Evolutionary conservation across 53 echinoderm and acorn worm species (phyloP).

Genomic region (Patiria pectinifera): DNA sequence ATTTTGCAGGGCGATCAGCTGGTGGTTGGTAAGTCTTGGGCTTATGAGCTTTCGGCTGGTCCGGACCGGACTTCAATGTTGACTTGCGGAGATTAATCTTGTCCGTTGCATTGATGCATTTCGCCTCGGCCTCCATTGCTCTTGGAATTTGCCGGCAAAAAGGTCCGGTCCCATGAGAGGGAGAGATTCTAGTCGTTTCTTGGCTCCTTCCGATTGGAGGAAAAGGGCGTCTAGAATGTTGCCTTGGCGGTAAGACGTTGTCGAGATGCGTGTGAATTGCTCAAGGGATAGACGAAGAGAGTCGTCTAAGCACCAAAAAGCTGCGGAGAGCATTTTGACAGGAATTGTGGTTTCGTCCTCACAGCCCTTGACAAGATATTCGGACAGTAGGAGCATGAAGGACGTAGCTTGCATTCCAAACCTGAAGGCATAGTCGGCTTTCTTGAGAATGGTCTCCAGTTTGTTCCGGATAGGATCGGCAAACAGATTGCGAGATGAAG

Average conservation of each 20-base stretch:
- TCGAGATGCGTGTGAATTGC: background rate
- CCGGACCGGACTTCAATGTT: background rate
- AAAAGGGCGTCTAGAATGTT: slow-evolving; percentile 13
- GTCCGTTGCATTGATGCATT: slow-evolving; percentile 4
- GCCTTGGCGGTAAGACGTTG: background rate
- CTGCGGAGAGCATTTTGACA: background rate
- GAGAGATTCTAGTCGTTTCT: background rate
- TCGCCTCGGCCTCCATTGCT: slow-evolving; percentile 27
- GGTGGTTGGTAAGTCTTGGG: background rate
- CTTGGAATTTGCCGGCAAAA: slow-evolving; percentile 10
- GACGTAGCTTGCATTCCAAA: background rate
- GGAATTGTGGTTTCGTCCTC: slow-evolving; percentile 19
- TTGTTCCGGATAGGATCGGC: background rate
- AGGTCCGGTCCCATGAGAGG: background rate
- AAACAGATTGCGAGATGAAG: background rate
- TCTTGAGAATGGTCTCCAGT: background rate
- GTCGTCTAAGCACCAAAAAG: background rate
- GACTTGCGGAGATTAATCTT: background rate
- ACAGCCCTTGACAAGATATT: background rate
- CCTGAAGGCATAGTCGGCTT: slow-evolving; percentile 6
- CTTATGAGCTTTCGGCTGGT: background rate
- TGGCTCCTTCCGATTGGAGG: slow-evolving; percentile 9
- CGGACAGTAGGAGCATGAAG: slow-evolving; percentile 12
- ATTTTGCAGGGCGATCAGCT: background rate
- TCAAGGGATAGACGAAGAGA: background rate